phyloP scores from a whole-genome alignment of 2,797 vertebrate genomes.

The Diplodus sargus region DNA sequence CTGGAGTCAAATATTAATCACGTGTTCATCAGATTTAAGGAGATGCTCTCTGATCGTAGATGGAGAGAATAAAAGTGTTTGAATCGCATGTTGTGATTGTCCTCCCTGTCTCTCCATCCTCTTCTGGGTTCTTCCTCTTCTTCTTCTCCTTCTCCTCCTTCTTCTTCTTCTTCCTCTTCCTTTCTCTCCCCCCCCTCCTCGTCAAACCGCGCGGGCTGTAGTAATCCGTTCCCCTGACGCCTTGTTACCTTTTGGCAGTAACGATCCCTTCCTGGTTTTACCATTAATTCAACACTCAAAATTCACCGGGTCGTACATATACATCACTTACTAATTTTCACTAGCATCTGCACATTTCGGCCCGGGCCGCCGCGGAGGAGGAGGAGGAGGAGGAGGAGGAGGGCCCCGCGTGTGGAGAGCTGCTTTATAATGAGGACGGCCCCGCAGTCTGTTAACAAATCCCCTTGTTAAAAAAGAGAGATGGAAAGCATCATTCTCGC shows the following conservation, averaged over 20 bases:
- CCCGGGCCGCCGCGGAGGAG: slow-evolving; percentile 66
- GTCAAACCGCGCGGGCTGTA: slow-evolving; percentile 77
- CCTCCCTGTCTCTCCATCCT: slow-evolving; percentile 66
- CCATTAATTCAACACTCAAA: slow-evolving; percentile 95
- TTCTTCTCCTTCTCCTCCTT: background rate
- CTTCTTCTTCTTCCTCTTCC: background rate
- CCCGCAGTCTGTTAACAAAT: slow-evolving; percentile 81
- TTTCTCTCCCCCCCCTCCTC: slow-evolving; percentile 50
- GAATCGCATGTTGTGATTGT: slow-evolving; percentile 82
- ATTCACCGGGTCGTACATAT: slow-evolving; percentile 86
- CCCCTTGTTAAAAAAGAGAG: slow-evolving; percentile 83
- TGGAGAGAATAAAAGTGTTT: slow-evolving; percentile 33
- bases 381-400: slow-evolving; percentile 2
- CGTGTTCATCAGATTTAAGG: slow-evolving; percentile 44
- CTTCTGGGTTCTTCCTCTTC: slow-evolving; percentile 63
- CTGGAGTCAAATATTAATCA: slow-evolving; percentile 53
- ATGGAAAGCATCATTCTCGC: slow-evolving; percentile 78
- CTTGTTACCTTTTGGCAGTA: slow-evolving; percentile 94
- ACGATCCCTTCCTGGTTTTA: slow-evolving; percentile 80
- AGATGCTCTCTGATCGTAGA: slow-evolving; percentile 2
- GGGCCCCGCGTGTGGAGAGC: slow-evolving; percentile 75
- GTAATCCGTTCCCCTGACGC: slow-evolving; percentile 95
- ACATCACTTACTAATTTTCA: slow-evolving; percentile 93
- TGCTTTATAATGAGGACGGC: slow-evolving; percentile 84
- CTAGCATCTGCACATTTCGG: slow-evolving; percentile 86